Percentiles rank a stretch among this genome's conserved stretches.
Conservation (phyloP, 1,140 invertebrate genomes). For the Ephestia elutella region DNA sequence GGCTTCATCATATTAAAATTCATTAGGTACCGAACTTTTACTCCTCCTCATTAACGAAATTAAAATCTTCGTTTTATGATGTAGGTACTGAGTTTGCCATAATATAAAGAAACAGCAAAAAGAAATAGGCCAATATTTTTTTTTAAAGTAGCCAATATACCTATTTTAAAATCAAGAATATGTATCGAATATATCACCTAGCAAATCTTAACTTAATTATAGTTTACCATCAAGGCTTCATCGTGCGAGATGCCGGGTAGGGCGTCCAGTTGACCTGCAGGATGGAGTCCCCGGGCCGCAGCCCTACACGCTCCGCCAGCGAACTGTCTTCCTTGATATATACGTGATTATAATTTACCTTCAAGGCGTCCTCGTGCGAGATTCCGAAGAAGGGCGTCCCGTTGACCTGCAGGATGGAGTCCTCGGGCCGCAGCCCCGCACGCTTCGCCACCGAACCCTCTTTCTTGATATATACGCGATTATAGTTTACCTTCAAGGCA, state of each 20-base stretch:
- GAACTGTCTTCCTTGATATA: slow-evolving; percentile 86
- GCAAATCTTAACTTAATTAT: slow-evolving; percentile 2
- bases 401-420: slow-evolving; percentile 92
- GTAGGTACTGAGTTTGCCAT: no score
- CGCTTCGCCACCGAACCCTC: slow-evolving; percentile 90
- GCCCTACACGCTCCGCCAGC: slow-evolving; percentile 87
- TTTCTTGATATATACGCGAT: slow-evolving; percentile 89
- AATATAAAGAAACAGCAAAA: no score
- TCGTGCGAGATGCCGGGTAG: slow-evolving; percentile 90
- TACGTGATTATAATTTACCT: slow-evolving; percentile 74
- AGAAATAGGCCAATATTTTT: no score
- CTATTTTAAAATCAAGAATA: no score
- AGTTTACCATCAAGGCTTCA: slow-evolving; percentile 87
- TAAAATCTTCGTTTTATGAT: no score
- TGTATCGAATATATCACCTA: no score
- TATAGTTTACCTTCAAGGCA: slow-evolving; percentile 91
- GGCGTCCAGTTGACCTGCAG: slow-evolving; percentile 91
- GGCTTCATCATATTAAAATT: not conserved
- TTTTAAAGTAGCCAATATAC: no score
- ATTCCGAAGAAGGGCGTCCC: slow-evolving; percentile 91
- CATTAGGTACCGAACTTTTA: not conserved
- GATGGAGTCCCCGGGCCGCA: slow-evolving; percentile 91
- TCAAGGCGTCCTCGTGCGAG: slow-evolving; percentile 90
- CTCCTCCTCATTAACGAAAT: no score
- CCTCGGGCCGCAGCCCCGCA: slow-evolving; percentile 87